Evolutionary conservation across 2,113 vertebrate genomes (phyloP).

Genomic region (Upupa epops): DNA sequence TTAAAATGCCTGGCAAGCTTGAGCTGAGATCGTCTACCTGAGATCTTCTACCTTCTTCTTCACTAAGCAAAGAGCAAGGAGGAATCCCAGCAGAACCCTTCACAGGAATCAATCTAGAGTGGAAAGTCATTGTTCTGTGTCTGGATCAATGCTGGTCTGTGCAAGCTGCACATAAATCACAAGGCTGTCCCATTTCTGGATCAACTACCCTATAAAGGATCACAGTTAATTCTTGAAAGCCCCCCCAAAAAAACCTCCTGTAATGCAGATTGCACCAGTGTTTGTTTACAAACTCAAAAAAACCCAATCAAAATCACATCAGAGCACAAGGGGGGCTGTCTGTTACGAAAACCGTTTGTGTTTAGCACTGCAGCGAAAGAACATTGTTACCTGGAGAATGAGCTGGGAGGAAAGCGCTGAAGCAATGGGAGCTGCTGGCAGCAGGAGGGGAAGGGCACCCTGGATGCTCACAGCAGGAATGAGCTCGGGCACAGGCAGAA

Average conservation of each 20-base stretch:
- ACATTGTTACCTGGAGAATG: constrained; percentile 54
- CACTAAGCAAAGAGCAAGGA: background rate
- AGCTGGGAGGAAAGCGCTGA: background rate
- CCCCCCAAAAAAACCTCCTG: background rate
- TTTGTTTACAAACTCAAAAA: background rate
- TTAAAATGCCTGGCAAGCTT: constrained; percentile 31
- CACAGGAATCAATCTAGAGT: background rate
- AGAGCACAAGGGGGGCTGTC: background rate
- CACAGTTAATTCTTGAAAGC: background rate
- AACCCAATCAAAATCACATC: background rate
- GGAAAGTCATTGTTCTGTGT: background rate
- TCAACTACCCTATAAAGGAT: background rate
- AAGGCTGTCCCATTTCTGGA: background rate
- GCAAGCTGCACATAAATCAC: background rate
- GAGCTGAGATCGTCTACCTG: constrained; percentile 17
- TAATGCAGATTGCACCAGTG: background rate
- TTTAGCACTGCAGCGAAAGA: constrained; percentile 27
- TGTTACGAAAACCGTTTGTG: background rate
- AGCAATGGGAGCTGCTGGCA: background rate
- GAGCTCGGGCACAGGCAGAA: background rate
- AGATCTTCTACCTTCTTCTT: no score
- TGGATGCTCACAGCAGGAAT: background rate
- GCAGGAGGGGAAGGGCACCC: background rate
- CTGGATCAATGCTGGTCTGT: background rate
- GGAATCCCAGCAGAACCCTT: constrained; percentile 31